phyloP scores from a whole-genome alignment of 2,888 invertebrate species.

The Chironomus riparius region DNA sequence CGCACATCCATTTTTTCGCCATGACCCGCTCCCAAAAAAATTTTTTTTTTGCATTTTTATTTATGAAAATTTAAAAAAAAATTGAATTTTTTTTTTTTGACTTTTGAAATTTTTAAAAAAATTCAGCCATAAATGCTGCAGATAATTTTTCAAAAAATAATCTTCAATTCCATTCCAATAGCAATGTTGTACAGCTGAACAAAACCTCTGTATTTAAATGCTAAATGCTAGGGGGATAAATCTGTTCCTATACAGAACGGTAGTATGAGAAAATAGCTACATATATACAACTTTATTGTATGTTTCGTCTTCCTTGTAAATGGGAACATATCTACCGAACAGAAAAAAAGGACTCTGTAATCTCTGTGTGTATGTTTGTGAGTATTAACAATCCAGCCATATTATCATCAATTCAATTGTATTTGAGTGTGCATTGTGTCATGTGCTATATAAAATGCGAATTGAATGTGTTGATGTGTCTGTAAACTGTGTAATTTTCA shows the following conservation, averaged over 20 bases:
- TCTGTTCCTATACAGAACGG: background rate
- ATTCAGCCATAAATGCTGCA: background rate
- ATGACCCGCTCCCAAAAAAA: background rate
- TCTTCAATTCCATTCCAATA: background rate
- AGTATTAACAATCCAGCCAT: conserved; percentile 12
- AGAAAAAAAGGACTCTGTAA: background rate
- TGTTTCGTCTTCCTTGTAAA: background rate
- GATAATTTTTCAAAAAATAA: background rate
- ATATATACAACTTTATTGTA: background rate
- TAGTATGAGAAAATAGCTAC: background rate
- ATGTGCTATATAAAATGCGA: background rate
- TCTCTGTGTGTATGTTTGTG: background rate
- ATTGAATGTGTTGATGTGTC: conserved; percentile 24
- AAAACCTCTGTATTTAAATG: conserved; percentile 14
- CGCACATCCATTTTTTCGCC: background rate
- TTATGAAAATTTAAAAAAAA: background rate
- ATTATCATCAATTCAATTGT: conserved; percentile 15
- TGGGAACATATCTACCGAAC: too few species aligned
- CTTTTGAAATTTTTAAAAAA: background rate
- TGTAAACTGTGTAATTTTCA: conserved; percentile 24
- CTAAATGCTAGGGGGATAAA: conserved; percentile 13
- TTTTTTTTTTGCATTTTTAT: background rate
- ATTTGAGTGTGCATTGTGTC: conserved; percentile 1
- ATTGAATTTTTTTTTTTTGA: too few species aligned
- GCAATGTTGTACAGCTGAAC: background rate